These are phyloP conservation scores for Labia minor DNA, from an alignment of 2,888 invertebrate species.

Conservation along the genomic window DNA sequence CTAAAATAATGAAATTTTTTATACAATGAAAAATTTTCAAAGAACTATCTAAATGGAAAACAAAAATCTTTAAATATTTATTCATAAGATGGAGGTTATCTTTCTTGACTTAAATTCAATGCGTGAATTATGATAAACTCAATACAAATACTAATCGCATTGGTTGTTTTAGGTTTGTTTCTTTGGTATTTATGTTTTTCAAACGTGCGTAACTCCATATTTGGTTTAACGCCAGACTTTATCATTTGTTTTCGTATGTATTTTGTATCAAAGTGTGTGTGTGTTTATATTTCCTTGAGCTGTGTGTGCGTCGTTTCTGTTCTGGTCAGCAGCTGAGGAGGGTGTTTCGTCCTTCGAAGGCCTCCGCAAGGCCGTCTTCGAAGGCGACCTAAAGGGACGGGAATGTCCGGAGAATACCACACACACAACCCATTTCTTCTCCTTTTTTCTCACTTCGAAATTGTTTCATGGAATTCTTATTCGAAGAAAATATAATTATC, in stretches of 20 bases:
- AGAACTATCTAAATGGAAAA: too few relatives aligned
- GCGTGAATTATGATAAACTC: too few relatives aligned
- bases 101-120: too few relatives aligned
- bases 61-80: too few relatives aligned
- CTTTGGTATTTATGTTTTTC: too few relatives aligned
- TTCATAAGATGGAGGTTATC: too few relatives aligned
- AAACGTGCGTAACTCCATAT: background rate
- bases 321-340: background rate
- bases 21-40: too few relatives aligned
- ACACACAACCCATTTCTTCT: background rate
- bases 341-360: constrained; percentile 13
- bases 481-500: too few relatives aligned
- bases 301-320: background rate
- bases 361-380: background rate
- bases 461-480: too few relatives aligned
- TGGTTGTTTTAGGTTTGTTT: too few relatives aligned
- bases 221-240: background rate
- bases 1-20: too few relatives aligned
- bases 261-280: background rate
- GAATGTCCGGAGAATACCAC: background rate
- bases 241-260: background rate
- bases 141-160: too few relatives aligned
- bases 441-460: background rate
- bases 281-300: background rate
- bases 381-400: background rate